Evolutionary conservation across 2,888 invertebrate species (phyloP).

Genomic region (Torymus texanus): DNA sequence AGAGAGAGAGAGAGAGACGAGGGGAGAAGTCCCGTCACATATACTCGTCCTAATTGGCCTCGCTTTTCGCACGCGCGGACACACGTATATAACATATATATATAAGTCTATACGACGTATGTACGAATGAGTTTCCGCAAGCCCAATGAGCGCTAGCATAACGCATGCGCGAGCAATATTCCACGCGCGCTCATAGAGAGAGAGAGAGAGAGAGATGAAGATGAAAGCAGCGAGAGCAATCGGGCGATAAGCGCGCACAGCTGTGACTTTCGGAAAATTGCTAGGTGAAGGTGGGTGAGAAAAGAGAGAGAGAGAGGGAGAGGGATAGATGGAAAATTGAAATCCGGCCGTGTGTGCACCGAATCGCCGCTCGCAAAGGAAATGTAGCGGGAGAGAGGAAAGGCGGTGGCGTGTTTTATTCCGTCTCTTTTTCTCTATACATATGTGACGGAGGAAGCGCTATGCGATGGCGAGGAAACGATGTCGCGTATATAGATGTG

Average conservation of each 20-base stretch:
- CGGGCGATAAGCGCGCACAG: slow-evolving; percentile 20
- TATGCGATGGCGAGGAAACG: too few species aligned
- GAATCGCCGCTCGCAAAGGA: neutral
- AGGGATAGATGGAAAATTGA: slow-evolving; percentile 25
- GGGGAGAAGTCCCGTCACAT: too few species aligned
- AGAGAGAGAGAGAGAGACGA: too few species aligned
- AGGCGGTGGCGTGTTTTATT: too few species aligned
- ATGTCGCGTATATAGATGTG: too few species aligned
- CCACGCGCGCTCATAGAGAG: neutral
- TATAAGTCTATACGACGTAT: neutral
- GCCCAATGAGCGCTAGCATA: neutral
- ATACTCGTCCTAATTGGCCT: slow-evolving; percentile 16
- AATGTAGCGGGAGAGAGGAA: neutral
- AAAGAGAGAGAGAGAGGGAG: neutral
- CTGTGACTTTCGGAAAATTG: slow-evolving; percentile 43
- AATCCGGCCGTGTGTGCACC: neutral
- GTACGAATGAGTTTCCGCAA: too few species aligned
- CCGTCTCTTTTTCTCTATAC: too few species aligned
- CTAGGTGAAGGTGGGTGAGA: neutral
- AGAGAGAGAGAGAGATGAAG: neutral
- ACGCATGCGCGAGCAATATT: neutral
- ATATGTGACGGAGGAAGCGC: too few species aligned
- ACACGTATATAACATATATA: neutral
- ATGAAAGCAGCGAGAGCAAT: neutral
- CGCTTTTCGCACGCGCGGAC: neutral